phyloP scores from a whole-genome alignment of 2,888 invertebrate species.

The Lycia hirtaria region DNA sequence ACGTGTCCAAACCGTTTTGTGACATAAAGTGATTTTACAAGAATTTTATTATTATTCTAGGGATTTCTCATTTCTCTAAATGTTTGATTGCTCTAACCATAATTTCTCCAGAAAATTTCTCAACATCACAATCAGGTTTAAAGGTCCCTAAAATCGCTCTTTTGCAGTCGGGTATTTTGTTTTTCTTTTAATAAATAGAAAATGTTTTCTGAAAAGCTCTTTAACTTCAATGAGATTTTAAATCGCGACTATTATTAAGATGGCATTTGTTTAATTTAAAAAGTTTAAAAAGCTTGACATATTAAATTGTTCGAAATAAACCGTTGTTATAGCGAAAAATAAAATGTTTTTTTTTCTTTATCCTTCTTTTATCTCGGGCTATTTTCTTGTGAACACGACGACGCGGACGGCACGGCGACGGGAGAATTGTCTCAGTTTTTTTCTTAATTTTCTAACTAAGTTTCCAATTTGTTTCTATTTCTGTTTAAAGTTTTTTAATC shows the following conservation, averaged over 20 bases:
- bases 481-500: conserved; percentile 56
- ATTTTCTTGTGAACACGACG: conserved; percentile 12
- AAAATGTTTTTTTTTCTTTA: not conserved
- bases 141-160: too few species aligned
- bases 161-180: too few species aligned
- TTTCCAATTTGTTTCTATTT: conserved; percentile 44
- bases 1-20: too few species aligned
- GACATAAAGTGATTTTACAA: too few species aligned
- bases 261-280: not conserved
- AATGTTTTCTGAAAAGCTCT: not conserved
- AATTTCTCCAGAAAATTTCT: too few species aligned
- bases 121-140: too few species aligned
- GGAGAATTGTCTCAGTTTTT: conserved; percentile 25
- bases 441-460: conserved; percentile 36
- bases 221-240: not conserved
- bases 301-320: not conserved
- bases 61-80: too few species aligned
- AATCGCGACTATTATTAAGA: not conserved
- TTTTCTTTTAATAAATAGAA: too few species aligned
- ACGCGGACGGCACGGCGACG: too few species aligned
- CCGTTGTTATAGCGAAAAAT: not conserved
- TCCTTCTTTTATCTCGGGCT: conserved; percentile 17
- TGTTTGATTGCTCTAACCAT: too few species aligned
- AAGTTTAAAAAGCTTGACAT: conserved; percentile 18
- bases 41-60: too few species aligned